Evolutionary conservation across 2,888 invertebrate genomes (phyloP).

Genomic region (Eristalinus sepulchralis): DNA sequence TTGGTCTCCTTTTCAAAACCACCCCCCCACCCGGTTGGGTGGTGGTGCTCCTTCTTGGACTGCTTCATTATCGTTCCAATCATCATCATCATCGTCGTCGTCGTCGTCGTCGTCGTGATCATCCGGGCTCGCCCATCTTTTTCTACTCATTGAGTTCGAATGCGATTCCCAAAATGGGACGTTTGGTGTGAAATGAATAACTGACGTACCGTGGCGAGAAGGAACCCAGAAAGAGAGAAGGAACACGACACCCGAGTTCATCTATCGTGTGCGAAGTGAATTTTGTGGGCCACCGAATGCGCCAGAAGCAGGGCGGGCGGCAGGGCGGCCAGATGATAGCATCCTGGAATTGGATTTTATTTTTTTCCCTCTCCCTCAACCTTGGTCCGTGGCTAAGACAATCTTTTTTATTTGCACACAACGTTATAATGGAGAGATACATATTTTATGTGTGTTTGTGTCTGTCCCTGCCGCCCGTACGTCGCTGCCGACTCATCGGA

Average conservation of each 20-base stretch:
- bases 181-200: conserved; percentile 62
- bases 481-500: neutral
- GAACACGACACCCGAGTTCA: conserved; percentile 25
- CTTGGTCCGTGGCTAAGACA: conserved; percentile 6
- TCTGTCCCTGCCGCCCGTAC: neutral
- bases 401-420: conserved; percentile 13
- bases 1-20: conserved; percentile 35
- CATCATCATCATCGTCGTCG: conserved; percentile 19
- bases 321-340: conserved; percentile 33
- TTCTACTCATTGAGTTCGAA: conserved; percentile 55
- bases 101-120: conserved; percentile 18
- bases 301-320: neutral
- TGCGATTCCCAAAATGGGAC: conserved; percentile 43
- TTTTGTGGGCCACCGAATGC: neutral
- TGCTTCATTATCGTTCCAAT: conserved; percentile 29
- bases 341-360: conserved; percentile 44
- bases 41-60: neutral
- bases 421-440: conserved; percentile 45
- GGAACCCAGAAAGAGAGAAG: neutral
- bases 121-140: conserved; percentile 32
- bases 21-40: neutral
- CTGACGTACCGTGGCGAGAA: conserved; percentile 10
- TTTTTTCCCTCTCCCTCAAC: neutral
- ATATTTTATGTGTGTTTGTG: conserved; percentile 32
- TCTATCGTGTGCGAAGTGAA: conserved; percentile 10